Percentiles rank a stretch among this genome's conserved stretches.
Conservation (phyloP, 92 coral and sea anemone genomes). For the Bergia puertoricense region DNA sequence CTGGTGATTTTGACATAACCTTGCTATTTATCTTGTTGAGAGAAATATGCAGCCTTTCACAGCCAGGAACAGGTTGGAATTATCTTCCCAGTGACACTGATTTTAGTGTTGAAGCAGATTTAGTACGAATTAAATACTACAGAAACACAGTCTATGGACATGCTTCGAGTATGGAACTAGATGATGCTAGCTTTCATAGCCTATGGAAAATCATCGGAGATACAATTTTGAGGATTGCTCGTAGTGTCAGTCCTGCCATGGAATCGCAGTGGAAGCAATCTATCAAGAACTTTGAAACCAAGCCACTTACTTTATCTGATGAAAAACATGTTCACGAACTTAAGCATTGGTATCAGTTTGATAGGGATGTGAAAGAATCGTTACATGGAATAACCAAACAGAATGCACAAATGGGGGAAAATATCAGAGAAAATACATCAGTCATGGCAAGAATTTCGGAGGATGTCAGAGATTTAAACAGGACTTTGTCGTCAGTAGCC, state of each 20-base stretch:
- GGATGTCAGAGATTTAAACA: too few relatives aligned
- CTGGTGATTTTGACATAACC: constrained; percentile 14
- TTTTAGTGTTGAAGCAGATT: not conserved
- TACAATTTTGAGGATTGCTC: not conserved
- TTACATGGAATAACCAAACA: too few relatives aligned
- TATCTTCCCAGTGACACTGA: constrained; percentile 3
- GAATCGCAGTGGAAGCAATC: not conserved
- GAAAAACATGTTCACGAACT: not conserved
- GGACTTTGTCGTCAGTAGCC: too few relatives aligned
- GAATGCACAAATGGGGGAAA: too few relatives aligned
- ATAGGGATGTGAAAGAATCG: not conserved
- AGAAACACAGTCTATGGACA: not conserved
- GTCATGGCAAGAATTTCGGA: too few relatives aligned
- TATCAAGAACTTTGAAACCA: not conserved
- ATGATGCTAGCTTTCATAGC: not conserved
- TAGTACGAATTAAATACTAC: not conserved
- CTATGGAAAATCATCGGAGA: not conserved
- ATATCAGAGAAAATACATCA: too few relatives aligned
- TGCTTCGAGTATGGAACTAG: not conserved
- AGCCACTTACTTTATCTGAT: not conserved
- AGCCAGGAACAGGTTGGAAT: constrained; percentile 26
- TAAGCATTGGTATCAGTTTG: not conserved
- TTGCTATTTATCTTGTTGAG: constrained; percentile 16
- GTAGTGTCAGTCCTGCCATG: not conserved
- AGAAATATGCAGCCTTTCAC: constrained; percentile 3